phyloP scores from a whole-genome alignment of 1,140 invertebrate genomes.

The Apocrypta bakeri region DNA sequence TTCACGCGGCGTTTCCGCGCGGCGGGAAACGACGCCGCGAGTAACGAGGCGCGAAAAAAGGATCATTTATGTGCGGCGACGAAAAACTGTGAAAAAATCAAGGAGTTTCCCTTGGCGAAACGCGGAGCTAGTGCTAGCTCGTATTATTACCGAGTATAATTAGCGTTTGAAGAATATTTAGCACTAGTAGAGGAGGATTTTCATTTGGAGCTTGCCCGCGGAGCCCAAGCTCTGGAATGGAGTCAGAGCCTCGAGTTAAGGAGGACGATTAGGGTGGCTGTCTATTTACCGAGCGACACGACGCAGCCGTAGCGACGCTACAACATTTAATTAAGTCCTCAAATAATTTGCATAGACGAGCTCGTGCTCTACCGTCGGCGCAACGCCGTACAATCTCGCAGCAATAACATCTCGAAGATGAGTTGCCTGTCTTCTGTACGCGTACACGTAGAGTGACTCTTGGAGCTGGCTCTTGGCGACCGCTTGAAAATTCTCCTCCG shows the following conservation, averaged over 20 bases:
- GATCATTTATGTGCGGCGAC: neutral
- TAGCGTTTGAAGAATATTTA: conserved; percentile 13
- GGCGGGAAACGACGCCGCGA: neutral
- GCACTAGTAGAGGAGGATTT: neutral
- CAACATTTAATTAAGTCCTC: conserved; percentile 68
- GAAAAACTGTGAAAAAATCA: too few relatives aligned
- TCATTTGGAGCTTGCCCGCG: neutral
- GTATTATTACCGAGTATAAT: neutral
- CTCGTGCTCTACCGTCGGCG: conserved; percentile 13
- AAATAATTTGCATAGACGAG: conserved; percentile 68
- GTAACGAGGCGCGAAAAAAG: neutral
- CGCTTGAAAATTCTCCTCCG: too few relatives aligned
- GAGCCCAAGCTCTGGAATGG: too few relatives aligned
- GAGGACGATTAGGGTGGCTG: conserved; percentile 56
- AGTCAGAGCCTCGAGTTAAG: neutral
- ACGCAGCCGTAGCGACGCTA: neutral
- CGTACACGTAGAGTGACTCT: too few relatives aligned
- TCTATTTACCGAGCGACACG: conserved; percentile 53
- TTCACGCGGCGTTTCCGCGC: neutral
- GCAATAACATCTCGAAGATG: conserved; percentile 70
- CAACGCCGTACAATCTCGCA: conserved; percentile 55
- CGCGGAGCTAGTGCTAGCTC: neutral
- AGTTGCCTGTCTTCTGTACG: conserved; percentile 52
- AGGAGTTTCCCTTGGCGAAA: neutral
- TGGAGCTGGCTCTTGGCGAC: too few relatives aligned